phyloP scores from a whole-genome alignment of 64 coral and sea anemone genomes.

The Stichodactyla mertensii region DNA sequence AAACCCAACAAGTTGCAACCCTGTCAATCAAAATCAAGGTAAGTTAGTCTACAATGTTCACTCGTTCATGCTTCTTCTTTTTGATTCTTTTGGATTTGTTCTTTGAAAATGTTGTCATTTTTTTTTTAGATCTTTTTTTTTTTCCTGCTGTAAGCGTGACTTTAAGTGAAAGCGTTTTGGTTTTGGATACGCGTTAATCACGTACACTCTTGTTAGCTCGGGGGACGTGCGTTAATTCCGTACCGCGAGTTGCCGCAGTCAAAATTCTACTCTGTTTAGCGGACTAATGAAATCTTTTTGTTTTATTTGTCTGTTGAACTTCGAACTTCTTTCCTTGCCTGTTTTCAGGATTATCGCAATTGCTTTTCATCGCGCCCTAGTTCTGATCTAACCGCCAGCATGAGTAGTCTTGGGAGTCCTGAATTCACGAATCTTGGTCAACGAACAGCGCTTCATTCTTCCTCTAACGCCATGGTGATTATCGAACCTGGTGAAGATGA shows the following conservation, averaged over 20 bases:
- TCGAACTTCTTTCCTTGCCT: background rate
- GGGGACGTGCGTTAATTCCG: too few species aligned
- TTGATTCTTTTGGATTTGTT: background rate
- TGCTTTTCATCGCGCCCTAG: conserved; percentile 85
- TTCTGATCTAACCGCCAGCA: conserved; percentile 73
- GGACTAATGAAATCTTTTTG: too few species aligned
- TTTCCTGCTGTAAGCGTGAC: too few species aligned
- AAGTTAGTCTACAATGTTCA: background rate
- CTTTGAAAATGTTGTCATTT: background rate
- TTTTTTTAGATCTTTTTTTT: background rate
- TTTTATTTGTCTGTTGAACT: too few species aligned
- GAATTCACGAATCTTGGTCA: conserved; percentile 27
- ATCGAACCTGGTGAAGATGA: background rate
- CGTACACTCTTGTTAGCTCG: too few species aligned
- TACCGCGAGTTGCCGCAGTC: too few species aligned
- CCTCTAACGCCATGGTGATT: background rate
- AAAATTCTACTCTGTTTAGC: too few species aligned
- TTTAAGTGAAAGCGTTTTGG: too few species aligned
- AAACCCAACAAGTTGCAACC: conserved; percentile 64
- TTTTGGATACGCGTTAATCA: too few species aligned
- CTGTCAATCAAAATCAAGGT: conserved; percentile 82
- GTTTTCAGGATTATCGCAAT: conserved; percentile 79
- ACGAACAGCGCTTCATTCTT: background rate
- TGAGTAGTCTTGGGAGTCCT: conserved; percentile 69
- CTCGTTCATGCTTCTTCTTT: background rate